Percentiles rank a stretch among this genome's conserved stretches.
phyloP scores from a whole-genome alignment of 2,888 invertebrate species.

The Meganola albula region DNA sequence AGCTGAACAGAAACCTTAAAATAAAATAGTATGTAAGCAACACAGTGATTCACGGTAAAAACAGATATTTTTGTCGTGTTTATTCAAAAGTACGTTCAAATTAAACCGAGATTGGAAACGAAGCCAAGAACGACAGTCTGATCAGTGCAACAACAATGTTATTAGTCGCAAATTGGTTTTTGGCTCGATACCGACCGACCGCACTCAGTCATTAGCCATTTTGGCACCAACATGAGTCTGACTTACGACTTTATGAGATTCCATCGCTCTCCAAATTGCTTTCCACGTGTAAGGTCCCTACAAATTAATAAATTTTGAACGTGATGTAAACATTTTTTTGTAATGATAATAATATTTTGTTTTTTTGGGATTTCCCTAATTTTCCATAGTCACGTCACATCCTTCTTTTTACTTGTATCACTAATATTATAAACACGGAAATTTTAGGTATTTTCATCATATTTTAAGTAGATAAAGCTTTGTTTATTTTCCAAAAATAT shows the following conservation, averaged over 20 bases:
- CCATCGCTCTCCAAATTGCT: constrained; percentile 33
- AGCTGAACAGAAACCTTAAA: no score
- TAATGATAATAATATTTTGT: no score
- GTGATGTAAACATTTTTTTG: no score
- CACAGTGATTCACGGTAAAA: no score
- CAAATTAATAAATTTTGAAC: constrained; percentile 13
- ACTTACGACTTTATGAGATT: constrained; percentile 62
- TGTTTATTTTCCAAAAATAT: no score
- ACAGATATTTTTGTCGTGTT: not conserved
- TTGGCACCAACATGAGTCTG: constrained; percentile 56
- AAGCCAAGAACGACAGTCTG: constrained; percentile 6
- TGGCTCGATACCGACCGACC: constrained; percentile 65
- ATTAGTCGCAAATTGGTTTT: constrained; percentile 72
- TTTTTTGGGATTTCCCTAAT: no score
- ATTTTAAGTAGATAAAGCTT: no score
- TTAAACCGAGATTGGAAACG: not conserved
- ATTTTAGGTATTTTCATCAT: no score
- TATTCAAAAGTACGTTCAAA: not conserved
- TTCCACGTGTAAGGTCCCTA: constrained; percentile 17
- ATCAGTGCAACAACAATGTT: constrained; percentile 50
- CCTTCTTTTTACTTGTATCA: no score
- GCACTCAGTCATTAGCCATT: constrained; percentile 71
- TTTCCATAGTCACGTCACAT: no score
- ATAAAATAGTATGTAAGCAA: no score
- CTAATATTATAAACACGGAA: no score